Percentiles rank a stretch among this genome's conserved stretches.
Conservation (phyloP, 2,888 invertebrate genomes). For the Platycheirus albimanus region DNA sequence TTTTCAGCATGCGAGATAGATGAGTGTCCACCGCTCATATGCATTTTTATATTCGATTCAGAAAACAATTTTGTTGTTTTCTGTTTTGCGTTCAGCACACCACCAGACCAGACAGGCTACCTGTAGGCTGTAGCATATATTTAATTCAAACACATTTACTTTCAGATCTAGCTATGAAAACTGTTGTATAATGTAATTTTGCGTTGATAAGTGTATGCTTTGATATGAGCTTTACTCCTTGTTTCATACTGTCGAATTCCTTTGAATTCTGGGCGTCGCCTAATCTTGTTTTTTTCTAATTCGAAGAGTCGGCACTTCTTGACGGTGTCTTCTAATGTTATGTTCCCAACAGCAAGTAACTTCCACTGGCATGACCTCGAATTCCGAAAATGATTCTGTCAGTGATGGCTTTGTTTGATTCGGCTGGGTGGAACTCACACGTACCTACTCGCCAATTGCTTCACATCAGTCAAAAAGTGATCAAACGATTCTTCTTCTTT, state of each 20-base stretch:
- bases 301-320: constrained; percentile 20
- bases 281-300: constrained; percentile 19
- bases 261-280: constrained; percentile 26
- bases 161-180: no score
- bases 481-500: constrained; percentile 24
- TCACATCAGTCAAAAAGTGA: constrained; percentile 27
- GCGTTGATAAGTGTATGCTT: no score
- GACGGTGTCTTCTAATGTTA: constrained; percentile 16
- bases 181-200: no score
- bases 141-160: no score
- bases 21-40: no score
- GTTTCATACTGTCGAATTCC: neutral
- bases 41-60: no score
- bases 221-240: no score
- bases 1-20: no score
- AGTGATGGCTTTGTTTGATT: constrained; percentile 2
- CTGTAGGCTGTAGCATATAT: no score
- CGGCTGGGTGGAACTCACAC: neutral
- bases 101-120: no score
- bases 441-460: constrained; percentile 25
- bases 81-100: no score
- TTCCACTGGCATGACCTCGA: constrained; percentile 4
- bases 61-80: no score
- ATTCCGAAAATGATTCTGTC: constrained; percentile 22
- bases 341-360: constrained; percentile 32